Conservation (phyloP, 2,797 vertebrate genomes). For the Passerculus sandwichensis region DNA sequence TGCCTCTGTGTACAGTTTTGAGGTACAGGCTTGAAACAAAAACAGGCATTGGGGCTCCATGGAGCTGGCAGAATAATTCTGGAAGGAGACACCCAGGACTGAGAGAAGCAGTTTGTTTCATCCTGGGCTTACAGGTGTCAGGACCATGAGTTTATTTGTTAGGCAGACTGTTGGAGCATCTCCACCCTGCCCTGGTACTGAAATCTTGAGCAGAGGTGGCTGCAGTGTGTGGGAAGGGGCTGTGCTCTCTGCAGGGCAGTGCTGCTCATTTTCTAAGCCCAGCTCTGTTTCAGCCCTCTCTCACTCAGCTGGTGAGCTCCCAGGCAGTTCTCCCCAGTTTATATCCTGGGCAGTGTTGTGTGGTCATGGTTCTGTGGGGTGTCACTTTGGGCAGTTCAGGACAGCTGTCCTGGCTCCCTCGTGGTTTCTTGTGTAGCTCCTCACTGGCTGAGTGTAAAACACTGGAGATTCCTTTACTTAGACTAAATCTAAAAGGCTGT, state of each 20-base stretch:
- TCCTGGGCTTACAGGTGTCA: too few species aligned
- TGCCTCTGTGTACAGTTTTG: background rate
- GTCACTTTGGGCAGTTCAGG: background rate
- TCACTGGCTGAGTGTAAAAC: background rate
- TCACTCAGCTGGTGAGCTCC: background rate
- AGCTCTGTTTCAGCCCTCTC: background rate
- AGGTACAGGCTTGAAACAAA: background rate
- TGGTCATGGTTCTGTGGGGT: background rate
- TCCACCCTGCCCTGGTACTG: background rate
- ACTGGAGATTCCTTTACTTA: background rate
- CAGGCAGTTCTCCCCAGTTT: background rate
- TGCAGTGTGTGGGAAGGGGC: background rate
- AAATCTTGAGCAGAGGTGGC: background rate
- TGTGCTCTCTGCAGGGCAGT: background rate
- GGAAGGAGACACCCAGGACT: too few species aligned
- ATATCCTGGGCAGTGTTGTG: background rate
- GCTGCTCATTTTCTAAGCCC: background rate
- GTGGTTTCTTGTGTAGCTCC: background rate
- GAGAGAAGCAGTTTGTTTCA: too few species aligned
- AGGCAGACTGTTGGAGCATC: background rate
- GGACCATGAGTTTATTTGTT: background rate
- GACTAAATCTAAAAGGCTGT: background rate
- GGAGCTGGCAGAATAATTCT: background rate
- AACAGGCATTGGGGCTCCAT: background rate
- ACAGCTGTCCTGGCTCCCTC: background rate